A percentile compares a stretch with the other conserved stretches of the same genome.
Conservation (phyloP, 1,140 invertebrate species). For the Orius insidiosus region DNA sequence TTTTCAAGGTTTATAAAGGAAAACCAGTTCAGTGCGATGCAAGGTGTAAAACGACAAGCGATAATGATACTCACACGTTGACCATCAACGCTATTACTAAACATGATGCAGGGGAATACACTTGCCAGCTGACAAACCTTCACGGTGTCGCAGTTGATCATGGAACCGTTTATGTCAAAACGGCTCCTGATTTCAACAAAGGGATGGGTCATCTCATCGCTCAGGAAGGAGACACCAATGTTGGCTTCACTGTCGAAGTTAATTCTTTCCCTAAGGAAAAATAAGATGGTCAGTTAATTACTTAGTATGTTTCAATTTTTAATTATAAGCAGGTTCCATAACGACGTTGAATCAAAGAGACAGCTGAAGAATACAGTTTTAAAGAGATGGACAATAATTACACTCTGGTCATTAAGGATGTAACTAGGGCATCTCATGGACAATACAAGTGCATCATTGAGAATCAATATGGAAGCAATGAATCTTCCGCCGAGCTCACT, state of each 20-base stretch:
- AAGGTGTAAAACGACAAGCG: conserved; percentile 43
- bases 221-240: conserved; percentile 57
- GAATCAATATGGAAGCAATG: conserved; percentile 58
- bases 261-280: conserved; percentile 65
- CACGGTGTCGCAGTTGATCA: conserved; percentile 50
- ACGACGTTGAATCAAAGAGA: conserved; percentile 63
- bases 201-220: conserved; percentile 49
- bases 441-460: conserved; percentile 60
- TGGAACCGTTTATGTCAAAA: conserved; percentile 43
- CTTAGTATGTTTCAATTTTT: too few species aligned
- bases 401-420: conserved; percentile 61
- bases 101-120: conserved; percentile 55
- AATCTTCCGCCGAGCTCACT: conserved; percentile 46
- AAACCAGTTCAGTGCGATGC: conserved; percentile 9
- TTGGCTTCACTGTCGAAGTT: conserved; percentile 58
- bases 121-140: conserved; percentile 56
- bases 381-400: conserved; percentile 55
- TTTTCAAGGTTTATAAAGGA: conserved; percentile 26
- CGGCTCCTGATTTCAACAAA: conserved; percentile 48
- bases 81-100: conserved; percentile 55
- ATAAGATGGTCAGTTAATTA: conserved; percentile 45
- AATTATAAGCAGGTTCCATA: conserved; percentile 70
- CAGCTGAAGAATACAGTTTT: conserved; percentile 46
- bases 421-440: conserved; percentile 54
- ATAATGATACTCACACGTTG: conserved; percentile 56